Percentiles rank a stretch among this genome's conserved stretches.
phyloP scores from a whole-genome alignment of 23 tunicate species.

The Halocynthia roretzi region DNA sequence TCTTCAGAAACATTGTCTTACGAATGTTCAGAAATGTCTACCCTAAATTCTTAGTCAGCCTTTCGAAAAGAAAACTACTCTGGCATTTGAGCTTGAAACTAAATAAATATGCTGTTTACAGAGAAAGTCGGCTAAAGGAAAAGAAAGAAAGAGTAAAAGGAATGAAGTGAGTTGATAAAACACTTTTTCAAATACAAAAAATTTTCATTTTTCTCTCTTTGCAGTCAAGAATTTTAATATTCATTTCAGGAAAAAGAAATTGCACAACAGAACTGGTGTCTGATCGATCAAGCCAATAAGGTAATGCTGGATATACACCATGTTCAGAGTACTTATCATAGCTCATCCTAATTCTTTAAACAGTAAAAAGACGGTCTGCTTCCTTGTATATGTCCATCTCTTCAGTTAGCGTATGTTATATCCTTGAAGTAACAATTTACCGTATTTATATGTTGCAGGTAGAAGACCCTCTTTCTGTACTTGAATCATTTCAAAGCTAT shows the following conservation, averaged over 20 bases:
- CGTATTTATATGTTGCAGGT: slow-evolving; percentile 3
- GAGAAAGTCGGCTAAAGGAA: slow-evolving; percentile 11
- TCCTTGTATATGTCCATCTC: not conserved
- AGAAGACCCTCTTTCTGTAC: slow-evolving; percentile 34
- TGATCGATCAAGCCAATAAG: slow-evolving; percentile 5
- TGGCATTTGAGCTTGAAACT: too few species aligned
- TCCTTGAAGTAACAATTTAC: not conserved
- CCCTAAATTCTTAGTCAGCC: too few species aligned
- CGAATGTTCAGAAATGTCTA: too few species aligned
- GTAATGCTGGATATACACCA: not conserved
- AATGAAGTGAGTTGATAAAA: not conserved
- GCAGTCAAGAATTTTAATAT: not conserved
- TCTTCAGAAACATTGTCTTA: too few species aligned
- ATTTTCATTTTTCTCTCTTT: not conserved
- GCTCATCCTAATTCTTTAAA: not conserved
- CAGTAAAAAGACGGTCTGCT: not conserved
- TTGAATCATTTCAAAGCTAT: slow-evolving; percentile 62
- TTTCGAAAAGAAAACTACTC: too few species aligned
- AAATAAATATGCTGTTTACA: not conserved
- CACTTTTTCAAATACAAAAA: too few species aligned
- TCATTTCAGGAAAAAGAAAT: slow-evolving; percentile 5
- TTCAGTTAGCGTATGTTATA: not conserved
- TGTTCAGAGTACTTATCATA: not conserved
- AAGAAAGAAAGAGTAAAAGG: not conserved
- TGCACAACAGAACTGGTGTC: not conserved